Conservation (phyloP, 2,888 invertebrate species). For the Eilema caniola region DNA sequence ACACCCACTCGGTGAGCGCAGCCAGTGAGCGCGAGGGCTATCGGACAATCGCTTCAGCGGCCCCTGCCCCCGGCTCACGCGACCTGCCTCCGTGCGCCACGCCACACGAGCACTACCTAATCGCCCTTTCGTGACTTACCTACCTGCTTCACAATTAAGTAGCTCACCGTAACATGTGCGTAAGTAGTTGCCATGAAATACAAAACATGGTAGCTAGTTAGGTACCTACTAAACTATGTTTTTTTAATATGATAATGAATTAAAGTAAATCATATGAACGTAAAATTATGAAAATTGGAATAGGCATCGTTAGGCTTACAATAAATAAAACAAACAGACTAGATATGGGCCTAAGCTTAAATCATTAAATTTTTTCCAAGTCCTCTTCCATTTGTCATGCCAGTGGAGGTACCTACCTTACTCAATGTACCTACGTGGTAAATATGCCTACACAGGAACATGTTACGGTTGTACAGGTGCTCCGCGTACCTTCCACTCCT, state of each 20-base stretch:
- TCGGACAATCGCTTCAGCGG: not conserved
- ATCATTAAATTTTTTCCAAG: not conserved
- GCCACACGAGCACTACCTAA: constrained; percentile 19
- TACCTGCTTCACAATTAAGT: constrained; percentile 28
- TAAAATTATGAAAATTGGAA: not conserved
- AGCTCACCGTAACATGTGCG: constrained; percentile 39
- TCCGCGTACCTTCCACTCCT: constrained; percentile 47
- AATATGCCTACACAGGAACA: constrained; percentile 16
- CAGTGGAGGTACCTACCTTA: not conserved
- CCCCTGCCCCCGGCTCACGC: too few species aligned
- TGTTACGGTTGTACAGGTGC: constrained; percentile 31
- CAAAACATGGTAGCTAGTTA: not conserved
- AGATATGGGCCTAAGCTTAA: not conserved
- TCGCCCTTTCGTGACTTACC: constrained; percentile 32
- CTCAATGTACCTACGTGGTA: not conserved
- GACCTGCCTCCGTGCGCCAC: not conserved
- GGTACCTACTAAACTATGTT: not conserved
- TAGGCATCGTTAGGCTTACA: too few species aligned
- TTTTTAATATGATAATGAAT: too few species aligned
- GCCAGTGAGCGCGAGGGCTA: not conserved
- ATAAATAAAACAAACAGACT: not conserved
- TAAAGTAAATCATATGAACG: not conserved
- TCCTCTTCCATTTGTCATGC: not conserved
- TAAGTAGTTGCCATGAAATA: not conserved
- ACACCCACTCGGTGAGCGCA: not conserved